Evolutionary conservation across 2,888 invertebrate species (phyloP), one percentile per base, ranked within the genome.

Genomic region (Arrhopalites spinosus): DNA sequence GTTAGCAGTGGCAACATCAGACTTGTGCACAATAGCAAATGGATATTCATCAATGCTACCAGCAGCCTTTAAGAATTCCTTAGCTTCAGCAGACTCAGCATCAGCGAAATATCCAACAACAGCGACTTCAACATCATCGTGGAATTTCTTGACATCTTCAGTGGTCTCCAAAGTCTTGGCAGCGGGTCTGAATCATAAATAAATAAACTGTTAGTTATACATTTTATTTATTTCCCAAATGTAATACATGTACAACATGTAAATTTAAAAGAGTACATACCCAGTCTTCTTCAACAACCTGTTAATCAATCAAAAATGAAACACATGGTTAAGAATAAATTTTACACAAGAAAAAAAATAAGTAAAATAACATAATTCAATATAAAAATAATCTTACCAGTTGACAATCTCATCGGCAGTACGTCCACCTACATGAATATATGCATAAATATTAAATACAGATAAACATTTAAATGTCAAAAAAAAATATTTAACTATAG

Each of bases 91-190:
- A 45, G 91, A 90, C 77, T 91, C 90, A 80, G 89, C 89, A 85
- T 96, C 92, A 88, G 91, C 90, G 89, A 96, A 96, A 91, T 93
- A 96, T 86, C 96, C 97, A 85, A 98, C 87, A 81, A 97, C 88
- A 80, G 90, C 92, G 78, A 98, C 95, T 83, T 92, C 89, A 83
- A 90, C 90, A 36, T 90, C 90, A 53, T 92, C 93, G 75, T 93
- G 90, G 84, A 98, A 91, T 80, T 91, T 89, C 86, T 95, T 94
- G 75, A 93, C 92, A 81, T 92, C 93, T 74, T 94, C 95, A 1
- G 91, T 91, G 8, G 91, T 89, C 47, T 88, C 86, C 56, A 99
- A 87, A 79, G 91, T 90, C 83, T 90, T 89, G n/a, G 96, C 97
- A 77, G 96, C 91, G 71, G 98, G 97, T 73, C n/a, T n/a, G n/a